A percentile compares a stretch with the other conserved stretches of the same genome.
Evolutionary conservation across 2,888 invertebrate species (phyloP).

Genomic region (Leptarthrus brevirostris): DNA sequence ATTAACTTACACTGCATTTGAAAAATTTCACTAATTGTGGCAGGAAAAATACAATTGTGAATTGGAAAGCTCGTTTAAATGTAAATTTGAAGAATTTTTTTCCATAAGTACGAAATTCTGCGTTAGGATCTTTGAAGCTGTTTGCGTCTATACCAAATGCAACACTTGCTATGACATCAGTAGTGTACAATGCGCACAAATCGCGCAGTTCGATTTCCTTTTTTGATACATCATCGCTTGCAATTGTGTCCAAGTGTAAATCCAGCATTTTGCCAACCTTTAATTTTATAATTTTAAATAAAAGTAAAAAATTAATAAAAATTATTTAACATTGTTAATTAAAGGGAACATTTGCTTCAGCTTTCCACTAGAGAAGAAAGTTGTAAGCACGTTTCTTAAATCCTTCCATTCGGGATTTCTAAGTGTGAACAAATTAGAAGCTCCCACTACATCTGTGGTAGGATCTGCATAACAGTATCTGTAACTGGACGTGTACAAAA

Average conservation of each 20-base stretch:
- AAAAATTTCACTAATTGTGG: constrained; percentile 64
- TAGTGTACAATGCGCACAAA: constrained; percentile 63
- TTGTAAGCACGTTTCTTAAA: constrained; percentile 66
- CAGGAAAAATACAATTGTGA: constrained; percentile 65
- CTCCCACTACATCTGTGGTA: constrained; percentile 64
- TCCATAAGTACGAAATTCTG: constrained; percentile 66
- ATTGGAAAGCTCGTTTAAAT: constrained; percentile 62
- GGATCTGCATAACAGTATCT: constrained; percentile 58
- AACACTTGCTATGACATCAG: constrained; percentile 68
- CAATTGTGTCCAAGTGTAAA: not conserved
- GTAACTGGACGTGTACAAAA: too few relatives aligned
- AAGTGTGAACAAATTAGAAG: constrained; percentile 66
- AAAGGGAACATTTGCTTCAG: constrained; percentile 60
- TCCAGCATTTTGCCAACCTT: constrained; percentile 50
- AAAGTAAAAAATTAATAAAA: too few relatives aligned
- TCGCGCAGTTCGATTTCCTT: constrained; percentile 63
- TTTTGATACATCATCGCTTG: constrained; percentile 50
- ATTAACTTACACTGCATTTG: constrained; percentile 61
- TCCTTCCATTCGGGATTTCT: constrained; percentile 67
- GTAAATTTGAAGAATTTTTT: constrained; percentile 64
- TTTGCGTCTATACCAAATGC: constrained; percentile 69
- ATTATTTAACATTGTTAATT: constrained; percentile 5
- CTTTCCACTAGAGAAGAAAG: constrained; percentile 67
- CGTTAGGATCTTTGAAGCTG: constrained; percentile 65
- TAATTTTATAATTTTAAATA: too few relatives aligned